A percentile compares a stretch with the other conserved stretches of the same genome.
Conservation (phyloP, 2,888 invertebrate species). For the Andrena bicolor region DNA sequence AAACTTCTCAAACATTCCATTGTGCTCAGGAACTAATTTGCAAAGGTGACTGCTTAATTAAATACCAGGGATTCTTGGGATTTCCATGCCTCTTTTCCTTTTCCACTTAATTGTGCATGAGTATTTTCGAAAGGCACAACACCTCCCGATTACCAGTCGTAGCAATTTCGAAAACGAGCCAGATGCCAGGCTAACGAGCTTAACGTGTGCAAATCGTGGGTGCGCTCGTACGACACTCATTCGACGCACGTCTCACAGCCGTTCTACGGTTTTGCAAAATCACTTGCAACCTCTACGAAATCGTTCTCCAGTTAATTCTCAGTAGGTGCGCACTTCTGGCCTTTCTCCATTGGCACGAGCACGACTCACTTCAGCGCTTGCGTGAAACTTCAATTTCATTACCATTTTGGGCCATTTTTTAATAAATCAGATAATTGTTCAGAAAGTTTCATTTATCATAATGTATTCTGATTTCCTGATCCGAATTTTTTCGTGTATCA, state of each 20-base stretch:
- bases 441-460: background rate
- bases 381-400: slow-evolving; percentile 2
- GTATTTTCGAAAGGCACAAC: slow-evolving; percentile 62
- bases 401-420: background rate
- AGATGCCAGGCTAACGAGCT: slow-evolving; percentile 69
- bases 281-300: slow-evolving; percentile 13
- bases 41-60: slow-evolving; percentile 12
- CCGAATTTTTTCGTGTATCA: background rate
- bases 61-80: slow-evolving; percentile 15
- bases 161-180: slow-evolving; percentile 53
- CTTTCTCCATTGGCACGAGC: slow-evolving; percentile 1
- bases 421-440: background rate
- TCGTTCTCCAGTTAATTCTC: slow-evolving; percentile 36
- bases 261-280: slow-evolving; percentile 56
- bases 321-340: slow-evolving; percentile 15
- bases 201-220: slow-evolving; percentile 64
- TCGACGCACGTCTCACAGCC: slow-evolving; percentile 48
- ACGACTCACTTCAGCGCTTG: background rate
- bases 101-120: slow-evolving; percentile 47
- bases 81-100: slow-evolving; percentile 22
- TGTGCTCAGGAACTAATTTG: slow-evolving; percentile 26
- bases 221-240: slow-evolving; percentile 51
- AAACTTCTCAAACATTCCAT: background rate
- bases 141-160: slow-evolving; percentile 62
- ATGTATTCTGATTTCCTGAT: background rate